phyloP scores from a whole-genome alignment of 2,888 invertebrate genomes.

The Machimus atricapillus region DNA sequence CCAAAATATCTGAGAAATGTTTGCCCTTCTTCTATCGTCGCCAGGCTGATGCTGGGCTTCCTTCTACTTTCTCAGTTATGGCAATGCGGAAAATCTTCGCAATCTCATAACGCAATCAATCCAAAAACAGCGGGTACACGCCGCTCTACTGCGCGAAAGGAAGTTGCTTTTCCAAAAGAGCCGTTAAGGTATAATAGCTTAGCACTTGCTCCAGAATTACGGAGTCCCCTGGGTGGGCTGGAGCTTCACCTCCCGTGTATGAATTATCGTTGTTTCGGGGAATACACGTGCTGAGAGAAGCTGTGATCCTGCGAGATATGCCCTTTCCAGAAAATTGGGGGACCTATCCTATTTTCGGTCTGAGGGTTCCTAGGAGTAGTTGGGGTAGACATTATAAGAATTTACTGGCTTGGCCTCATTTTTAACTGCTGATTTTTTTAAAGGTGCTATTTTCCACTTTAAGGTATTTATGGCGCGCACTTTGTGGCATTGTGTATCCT shows the following conservation, averaged over 20 bases:
- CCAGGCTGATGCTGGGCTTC: background rate
- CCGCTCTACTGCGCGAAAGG: background rate
- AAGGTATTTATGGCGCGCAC: background rate
- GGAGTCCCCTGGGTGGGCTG: background rate
- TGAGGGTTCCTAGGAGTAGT: background rate
- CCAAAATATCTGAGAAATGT: background rate
- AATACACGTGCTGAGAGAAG: background rate
- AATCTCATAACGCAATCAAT: background rate
- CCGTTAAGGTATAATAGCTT: background rate
- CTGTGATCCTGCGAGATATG: background rate
- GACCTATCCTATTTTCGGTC: background rate
- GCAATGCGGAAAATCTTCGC: background rate
- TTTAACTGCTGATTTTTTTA: background rate
- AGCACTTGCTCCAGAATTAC: background rate
- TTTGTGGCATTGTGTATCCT: background rate
- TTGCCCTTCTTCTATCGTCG: background rate
- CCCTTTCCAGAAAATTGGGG: background rate
- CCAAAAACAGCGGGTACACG: background rate
- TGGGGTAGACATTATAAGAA: background rate
- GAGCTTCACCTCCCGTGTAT: background rate
- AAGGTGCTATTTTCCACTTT: background rate
- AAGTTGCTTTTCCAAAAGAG: background rate
- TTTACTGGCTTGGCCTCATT: background rate
- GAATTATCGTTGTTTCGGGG: background rate
- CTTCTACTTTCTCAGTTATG: background rate